Percentiles rank a stretch among this genome's conserved stretches.
phyloP scores from a whole-genome alignment of 2,888 invertebrate species.

The Rhopalosiphum nymphaeae region DNA sequence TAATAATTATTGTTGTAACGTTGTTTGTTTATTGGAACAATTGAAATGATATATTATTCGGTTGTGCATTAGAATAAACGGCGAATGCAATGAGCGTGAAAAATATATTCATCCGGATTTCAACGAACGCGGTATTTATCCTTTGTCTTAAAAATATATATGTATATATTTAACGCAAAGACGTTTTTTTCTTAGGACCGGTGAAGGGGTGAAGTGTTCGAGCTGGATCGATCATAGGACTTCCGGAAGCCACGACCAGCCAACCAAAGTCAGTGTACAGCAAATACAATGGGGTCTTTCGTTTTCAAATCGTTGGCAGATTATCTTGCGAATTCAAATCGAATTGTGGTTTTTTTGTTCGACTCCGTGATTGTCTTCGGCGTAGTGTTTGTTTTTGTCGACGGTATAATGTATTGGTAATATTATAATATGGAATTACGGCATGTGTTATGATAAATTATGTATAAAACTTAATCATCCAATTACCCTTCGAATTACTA shows the following conservation, averaged over 20 bases:
- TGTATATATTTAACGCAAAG: neutral
- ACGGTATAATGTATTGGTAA: neutral
- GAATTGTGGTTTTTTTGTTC: slow-evolving; percentile 39
- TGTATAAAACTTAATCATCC: slow-evolving; percentile 33
- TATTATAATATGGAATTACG: neutral
- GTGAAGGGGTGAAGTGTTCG: neutral
- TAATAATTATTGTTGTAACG: neutral
- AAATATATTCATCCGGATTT: slow-evolving; percentile 13
- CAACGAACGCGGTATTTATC: neutral
- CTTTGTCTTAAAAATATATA: neutral
- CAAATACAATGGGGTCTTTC: neutral
- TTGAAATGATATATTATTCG: neutral
- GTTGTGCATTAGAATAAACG: neutral
- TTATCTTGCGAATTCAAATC: slow-evolving; percentile 46
- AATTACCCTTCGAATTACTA: slow-evolving; percentile 28
- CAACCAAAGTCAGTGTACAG: neutral
- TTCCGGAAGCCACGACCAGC: slow-evolving; percentile 14
- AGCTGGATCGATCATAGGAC: slow-evolving; percentile 47
- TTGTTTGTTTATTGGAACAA: neutral
- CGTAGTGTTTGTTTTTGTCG: slow-evolving; percentile 25
- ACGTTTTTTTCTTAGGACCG: neutral
- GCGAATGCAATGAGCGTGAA: neutral
- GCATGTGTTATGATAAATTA: slow-evolving; percentile 31
- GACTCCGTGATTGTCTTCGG: slow-evolving; percentile 12
- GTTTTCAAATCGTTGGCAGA: slow-evolving; percentile 38